Percentiles rank a stretch among this genome's conserved stretches.
phyloP scores from a whole-genome alignment of 2,113 vertebrate species.

The Oreochromis spilurus region DNA sequence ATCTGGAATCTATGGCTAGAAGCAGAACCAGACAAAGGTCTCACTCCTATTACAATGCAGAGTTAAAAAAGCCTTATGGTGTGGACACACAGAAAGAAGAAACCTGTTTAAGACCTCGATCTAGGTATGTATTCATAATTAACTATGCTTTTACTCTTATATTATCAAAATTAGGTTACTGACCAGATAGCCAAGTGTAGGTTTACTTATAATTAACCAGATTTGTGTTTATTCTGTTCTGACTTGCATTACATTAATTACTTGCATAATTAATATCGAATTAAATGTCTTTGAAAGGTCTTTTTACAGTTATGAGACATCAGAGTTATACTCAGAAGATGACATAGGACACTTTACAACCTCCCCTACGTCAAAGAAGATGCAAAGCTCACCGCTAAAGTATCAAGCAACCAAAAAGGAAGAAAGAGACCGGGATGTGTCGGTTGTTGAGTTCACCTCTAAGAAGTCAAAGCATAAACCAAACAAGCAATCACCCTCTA shows the following conservation, averaged over 20 bases:
- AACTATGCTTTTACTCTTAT: background rate
- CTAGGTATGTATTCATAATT: constrained; percentile 45
- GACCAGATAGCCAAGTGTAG: background rate
- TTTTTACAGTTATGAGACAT: constrained; percentile 66
- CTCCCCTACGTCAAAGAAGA: constrained; percentile 10
- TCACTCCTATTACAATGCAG: constrained; percentile 48
- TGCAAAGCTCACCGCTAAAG: background rate
- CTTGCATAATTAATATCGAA: background rate
- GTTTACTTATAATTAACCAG: background rate
- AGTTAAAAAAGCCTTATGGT: constrained; percentile 25
- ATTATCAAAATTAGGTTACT: background rate
- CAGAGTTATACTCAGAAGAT: too few relatives aligned
- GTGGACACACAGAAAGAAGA: background rate
- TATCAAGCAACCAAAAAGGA: constrained; percentile 13
- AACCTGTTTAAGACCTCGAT: constrained; percentile 49
- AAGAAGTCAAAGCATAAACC: constrained; percentile 55
- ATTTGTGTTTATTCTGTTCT: background rate
- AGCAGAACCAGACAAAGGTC: constrained; percentile 50
- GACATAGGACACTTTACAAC: background rate
- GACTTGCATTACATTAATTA: background rate
- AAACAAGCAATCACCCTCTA: constrained; percentile 22
- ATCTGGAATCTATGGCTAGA: constrained; percentile 4
- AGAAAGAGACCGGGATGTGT: background rate
- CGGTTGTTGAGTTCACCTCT: background rate
- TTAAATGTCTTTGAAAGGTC: constrained; percentile 47